Evolutionary conservation across 1,140 invertebrate genomes (phyloP).

Genomic region (Ceratina calcarata): DNA sequence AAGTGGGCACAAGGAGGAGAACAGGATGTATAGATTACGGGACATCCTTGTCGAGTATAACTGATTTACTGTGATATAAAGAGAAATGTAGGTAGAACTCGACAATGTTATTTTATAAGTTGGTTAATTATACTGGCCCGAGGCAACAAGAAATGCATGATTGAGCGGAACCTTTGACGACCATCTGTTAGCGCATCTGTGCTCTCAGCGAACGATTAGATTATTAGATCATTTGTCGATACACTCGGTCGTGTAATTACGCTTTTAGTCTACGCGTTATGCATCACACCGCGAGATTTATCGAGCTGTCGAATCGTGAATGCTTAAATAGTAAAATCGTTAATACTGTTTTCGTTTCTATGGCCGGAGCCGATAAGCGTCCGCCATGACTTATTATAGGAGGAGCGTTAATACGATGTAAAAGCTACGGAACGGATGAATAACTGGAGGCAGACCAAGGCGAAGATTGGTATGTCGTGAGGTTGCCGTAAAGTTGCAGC

Average conservation of each 20-base stretch:
- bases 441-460: conserved; percentile 28
- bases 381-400: conserved; percentile 30
- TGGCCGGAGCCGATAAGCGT: conserved; percentile 12
- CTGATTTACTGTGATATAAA: conserved; percentile 8
- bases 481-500: conserved; percentile 28
- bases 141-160: conserved; percentile 60
- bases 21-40: conserved; percentile 5
- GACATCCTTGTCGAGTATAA: conserved; percentile 4
- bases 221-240: conserved; percentile 16
- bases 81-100: conserved; percentile 12
- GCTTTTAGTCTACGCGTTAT: not conserved
- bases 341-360: conserved; percentile 30
- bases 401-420: conserved; percentile 40
- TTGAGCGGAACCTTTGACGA: conserved; percentile 50
- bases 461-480: conserved; percentile 38
- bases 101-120: conserved; percentile 16
- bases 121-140: conserved; percentile 27
- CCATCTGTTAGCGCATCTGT: conserved; percentile 62
- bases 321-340: conserved; percentile 31
- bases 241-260: conserved; percentile 28
- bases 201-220: conserved; percentile 15
- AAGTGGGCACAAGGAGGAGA: not conserved
- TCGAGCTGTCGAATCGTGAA: conserved; percentile 17
- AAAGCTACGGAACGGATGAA: conserved; percentile 33
- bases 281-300: conserved; percentile 18